phyloP scores from a whole-genome alignment of 2,888 invertebrate species.

The Metacarcinus magister region DNA sequence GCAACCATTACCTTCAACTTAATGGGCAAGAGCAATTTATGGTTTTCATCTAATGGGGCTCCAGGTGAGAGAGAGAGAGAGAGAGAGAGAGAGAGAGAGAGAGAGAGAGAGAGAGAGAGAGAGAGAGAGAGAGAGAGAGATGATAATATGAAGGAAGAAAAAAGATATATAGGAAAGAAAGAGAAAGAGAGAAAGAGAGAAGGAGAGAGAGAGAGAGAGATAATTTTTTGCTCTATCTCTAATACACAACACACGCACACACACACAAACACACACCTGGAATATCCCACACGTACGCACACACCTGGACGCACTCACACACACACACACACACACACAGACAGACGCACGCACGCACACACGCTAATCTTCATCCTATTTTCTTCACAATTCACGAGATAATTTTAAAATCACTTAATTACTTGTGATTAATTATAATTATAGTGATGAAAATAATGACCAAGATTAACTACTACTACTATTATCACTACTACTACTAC shows the following conservation, averaged over 20 bases:
- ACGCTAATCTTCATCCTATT: not conserved
- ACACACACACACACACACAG: constrained; percentile 57
- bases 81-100: too few species aligned
- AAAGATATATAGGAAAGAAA: not conserved
- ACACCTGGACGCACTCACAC: not conserved
- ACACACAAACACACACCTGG: not conserved
- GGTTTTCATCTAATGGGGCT: too few species aligned
- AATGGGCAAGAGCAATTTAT: too few species aligned
- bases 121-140: not conserved
- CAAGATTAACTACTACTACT: not conserved
- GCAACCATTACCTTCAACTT: too few species aligned
- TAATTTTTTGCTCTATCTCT: not conserved
- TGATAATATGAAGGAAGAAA: not conserved
- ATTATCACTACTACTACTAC: not conserved
- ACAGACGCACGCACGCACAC: too few species aligned
- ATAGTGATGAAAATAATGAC: too few species aligned
- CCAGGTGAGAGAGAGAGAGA: too few species aligned
- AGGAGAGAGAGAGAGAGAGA: not conserved
- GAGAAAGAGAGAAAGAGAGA: not conserved
- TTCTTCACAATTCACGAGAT: not conserved
- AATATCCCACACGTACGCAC: not conserved
- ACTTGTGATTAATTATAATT: too few species aligned
- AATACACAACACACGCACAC: too few species aligned
- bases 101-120: too few species aligned
- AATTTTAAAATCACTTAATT: too few species aligned